These are phyloP conservation scores for Neostethus bicornis DNA, from an alignment of 2,797 vertebrate species.

Conservation along the genomic window DNA sequence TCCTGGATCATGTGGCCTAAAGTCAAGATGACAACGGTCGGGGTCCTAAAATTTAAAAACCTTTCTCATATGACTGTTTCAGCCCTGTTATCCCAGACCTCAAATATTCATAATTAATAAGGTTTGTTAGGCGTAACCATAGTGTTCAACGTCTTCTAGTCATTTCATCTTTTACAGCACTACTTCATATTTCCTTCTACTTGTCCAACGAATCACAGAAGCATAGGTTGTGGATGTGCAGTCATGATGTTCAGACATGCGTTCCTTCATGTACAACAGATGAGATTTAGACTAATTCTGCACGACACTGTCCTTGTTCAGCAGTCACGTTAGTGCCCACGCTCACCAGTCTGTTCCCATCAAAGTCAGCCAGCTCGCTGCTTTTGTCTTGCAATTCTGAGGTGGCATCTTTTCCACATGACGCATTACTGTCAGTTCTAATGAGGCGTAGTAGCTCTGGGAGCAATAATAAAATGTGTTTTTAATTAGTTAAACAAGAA, in stretches of 20 bases:
- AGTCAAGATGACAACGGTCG: too few relatives aligned
- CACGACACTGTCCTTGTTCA: slow-evolving; percentile 25
- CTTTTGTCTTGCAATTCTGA: slow-evolving; percentile 54
- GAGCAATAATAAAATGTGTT: slow-evolving; percentile 32
- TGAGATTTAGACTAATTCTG: slow-evolving; percentile 17
- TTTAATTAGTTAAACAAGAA: slow-evolving; percentile 43
- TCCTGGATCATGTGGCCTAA: too few relatives aligned
- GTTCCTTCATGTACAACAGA: slow-evolving; percentile 20
- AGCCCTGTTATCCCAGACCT: too few relatives aligned
- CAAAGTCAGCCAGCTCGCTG: slow-evolving; percentile 50
- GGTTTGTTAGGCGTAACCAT: too few relatives aligned
- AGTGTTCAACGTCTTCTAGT: too few relatives aligned
- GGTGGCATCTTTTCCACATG: slow-evolving; percentile 55
- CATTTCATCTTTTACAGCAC: not conserved
- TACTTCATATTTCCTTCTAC: not conserved
- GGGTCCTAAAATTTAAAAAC: too few relatives aligned
- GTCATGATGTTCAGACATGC: slow-evolving; percentile 12
- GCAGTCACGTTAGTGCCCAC: slow-evolving; percentile 52
- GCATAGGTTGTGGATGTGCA: slow-evolving; percentile 3
- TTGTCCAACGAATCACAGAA: not conserved
- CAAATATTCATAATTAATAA: too few relatives aligned
- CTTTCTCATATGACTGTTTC: too few relatives aligned
- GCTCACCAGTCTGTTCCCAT: slow-evolving; percentile 52
- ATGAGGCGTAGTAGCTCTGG: slow-evolving; percentile 31
- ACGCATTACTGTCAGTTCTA: slow-evolving; percentile 39